phyloP scores from a whole-genome alignment of 2,888 invertebrate genomes.

The Plebejus melissa region DNA sequence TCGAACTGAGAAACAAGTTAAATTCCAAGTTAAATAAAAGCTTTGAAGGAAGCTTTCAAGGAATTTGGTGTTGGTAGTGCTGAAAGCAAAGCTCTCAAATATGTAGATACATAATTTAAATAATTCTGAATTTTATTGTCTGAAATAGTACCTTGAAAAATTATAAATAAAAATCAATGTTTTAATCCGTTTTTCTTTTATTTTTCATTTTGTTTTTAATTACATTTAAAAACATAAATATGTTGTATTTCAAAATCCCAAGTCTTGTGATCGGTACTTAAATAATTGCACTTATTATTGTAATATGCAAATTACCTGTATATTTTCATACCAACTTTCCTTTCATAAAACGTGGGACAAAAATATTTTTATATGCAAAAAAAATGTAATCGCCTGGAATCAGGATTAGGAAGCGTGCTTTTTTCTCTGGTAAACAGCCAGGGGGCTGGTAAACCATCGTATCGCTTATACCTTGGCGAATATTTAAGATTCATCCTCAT shows the following conservation, averaged over 20 bases:
- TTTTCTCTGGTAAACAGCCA: neutral
- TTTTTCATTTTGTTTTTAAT: no score
- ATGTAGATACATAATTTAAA: neutral
- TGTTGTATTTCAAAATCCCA: no score
- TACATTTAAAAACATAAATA: no score
- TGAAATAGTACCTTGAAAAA: no score
- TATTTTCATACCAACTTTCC: no score
- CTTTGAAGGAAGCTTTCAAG: conserved; percentile 6
- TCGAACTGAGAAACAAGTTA: conserved; percentile 10
- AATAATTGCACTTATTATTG: no score
- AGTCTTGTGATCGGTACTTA: no score
- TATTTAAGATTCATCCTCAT: neutral
- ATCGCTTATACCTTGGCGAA: neutral
- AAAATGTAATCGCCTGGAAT: neutral
- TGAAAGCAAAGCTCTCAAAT: neutral
- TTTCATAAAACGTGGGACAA: no score
- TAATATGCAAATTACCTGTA: no score
- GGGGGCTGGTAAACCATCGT: neutral
- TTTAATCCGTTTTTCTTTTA: no score
- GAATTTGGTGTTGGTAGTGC: neutral
- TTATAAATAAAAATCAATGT: no score
- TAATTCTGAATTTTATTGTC: neutral
- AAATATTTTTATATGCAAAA: neutral
- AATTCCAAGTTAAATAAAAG: conserved; percentile 8
- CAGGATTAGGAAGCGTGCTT: neutral